Base-by-base conservation (phyloP, 1,140 invertebrate genomes). In the Elysia chlorotica region DNA sequence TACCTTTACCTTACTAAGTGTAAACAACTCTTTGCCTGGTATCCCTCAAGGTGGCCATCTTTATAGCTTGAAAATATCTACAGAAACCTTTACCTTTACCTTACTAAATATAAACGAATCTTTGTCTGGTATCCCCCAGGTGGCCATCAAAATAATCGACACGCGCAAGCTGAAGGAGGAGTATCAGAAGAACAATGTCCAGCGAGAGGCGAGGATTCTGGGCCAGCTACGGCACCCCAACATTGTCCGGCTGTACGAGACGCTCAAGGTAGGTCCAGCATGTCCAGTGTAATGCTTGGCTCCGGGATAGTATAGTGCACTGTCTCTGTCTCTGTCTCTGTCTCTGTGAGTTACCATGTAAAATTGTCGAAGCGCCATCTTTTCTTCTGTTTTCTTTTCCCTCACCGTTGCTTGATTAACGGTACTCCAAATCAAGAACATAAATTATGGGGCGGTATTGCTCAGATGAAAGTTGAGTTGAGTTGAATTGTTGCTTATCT, bases 61-160 rank as follows among this genome's bases (percentile, higher is more conserved):
- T n/a, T n/a, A n/a, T n/a, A n/a, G n/a, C n/a, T n/a, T n/a, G n/a
- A n/a, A n/a, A n/a, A n/a, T n/a, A n/a, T n/a, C n/a, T n/a, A n/a
- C n/a, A n/a, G n/a, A n/a, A n/a, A n/a, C n/a, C n/a, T n/a, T n/a
- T n/a, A n/a, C n/a, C n/a, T n/a, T n/a, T n/a, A n/a, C n/a, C n/a
- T n/a, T n/a, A n/a, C n/a, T n/a, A n/a, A n/a, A n/a, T n/a, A n/a
- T n/a, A n/a, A n/a, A n/a, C n/a, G n/a, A n/a, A n/a, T n/a, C n/a
- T n/a, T n/a, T n/a, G n/a, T n/a, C n/a, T n/a, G n/a, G n/a, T n/a
- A n/a, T n/a, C n/a, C 76, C 79, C n/a, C 87, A 92, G 91, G 92
- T 93, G 67, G 92, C 92, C 2, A 89, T 92, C 17, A 93, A 93
- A 85, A 89, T 93, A 73, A 92, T 92, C 76, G 91, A 92, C 80